Evolutionary conservation across 2,888 invertebrate genomes (phyloP).

Genomic region (Clepsis dumicolana): DNA sequence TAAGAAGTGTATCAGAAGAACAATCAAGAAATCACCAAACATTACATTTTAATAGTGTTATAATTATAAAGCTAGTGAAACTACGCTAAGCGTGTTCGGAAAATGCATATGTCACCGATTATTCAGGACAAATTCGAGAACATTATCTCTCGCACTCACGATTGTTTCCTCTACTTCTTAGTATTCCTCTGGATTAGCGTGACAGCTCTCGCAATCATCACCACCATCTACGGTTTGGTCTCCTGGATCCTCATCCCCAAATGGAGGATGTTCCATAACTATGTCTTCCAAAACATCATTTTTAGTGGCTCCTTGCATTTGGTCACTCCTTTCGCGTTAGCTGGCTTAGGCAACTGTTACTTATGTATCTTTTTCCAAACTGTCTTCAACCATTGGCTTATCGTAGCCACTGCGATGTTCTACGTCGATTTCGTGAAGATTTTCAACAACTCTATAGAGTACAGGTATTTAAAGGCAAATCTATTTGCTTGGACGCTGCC

Average conservation of each 20-base stretch:
- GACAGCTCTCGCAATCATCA: conserved; percentile 17
- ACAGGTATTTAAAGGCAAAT: conserved; percentile 38
- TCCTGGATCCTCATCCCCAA: conserved; percentile 38
- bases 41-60: too few relatives aligned
- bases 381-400: conserved; percentile 39
- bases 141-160: conserved; percentile 16
- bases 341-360: conserved; percentile 38
- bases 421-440: conserved; percentile 37
- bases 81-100: not conserved
- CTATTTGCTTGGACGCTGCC: conserved; percentile 37
- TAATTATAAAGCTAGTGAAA: too few relatives aligned
- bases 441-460: conserved; percentile 32
- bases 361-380: conserved; percentile 40
- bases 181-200: conserved; percentile 28
- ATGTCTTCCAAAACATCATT: conserved; percentile 39
- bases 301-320: conserved; percentile 35
- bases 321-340: conserved; percentile 36
- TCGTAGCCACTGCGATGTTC: conserved; percentile 38
- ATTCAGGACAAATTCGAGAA: conserved; percentile 38
- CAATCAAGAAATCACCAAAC: too few relatives aligned
- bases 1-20: too few relatives aligned
- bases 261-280: conserved; percentile 40
- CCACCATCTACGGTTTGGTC: conserved; percentile 26
- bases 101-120: conserved; percentile 19
- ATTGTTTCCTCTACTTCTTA: conserved; percentile 27